Conservation (phyloP, 2,113 vertebrate genomes). For the Sorex fumeus region DNA sequence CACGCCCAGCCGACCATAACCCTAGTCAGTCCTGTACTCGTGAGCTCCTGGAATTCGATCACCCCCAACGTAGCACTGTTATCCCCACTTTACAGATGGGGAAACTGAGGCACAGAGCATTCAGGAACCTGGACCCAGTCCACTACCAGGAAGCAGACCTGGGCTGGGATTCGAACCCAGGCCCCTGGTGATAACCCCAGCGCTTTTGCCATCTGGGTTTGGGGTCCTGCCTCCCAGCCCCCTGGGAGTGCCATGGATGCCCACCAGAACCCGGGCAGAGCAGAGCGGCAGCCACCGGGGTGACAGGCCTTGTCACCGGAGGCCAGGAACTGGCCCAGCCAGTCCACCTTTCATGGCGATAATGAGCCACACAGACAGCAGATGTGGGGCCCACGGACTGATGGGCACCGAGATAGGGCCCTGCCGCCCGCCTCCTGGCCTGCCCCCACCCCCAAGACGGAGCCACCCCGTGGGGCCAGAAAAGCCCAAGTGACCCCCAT, state of each 20-base stretch:
- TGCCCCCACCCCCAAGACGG: neutral
- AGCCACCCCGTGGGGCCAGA: neutral
- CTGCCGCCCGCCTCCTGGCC: neutral
- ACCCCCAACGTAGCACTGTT: neutral
- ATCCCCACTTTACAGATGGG: neutral
- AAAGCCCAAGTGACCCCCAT: neutral
- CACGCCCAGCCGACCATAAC: neutral
- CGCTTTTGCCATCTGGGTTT: too few relatives aligned
- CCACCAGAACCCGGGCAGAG: neutral
- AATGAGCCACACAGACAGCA: neutral
- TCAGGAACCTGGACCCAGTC: neutral
- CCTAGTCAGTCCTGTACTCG: neutral
- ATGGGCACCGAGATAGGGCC: slow-evolving; percentile 24
- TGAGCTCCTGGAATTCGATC: neutral
- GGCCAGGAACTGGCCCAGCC: slow-evolving; percentile 19
- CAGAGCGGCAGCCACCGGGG: neutral
- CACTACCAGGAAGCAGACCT: neutral
- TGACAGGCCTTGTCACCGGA: neutral
- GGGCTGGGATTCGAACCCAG: neutral
- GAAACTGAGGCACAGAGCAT: neutral
- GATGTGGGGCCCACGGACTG: neutral
- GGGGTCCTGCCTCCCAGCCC: neutral
- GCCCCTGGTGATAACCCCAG: neutral
- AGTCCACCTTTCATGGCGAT: slow-evolving; percentile 52
- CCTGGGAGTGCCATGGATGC: neutral